A percentile compares a stretch with the other conserved stretches of the same genome.
Conservation (phyloP, 2,797 vertebrate species). For the Mus minutoides region DNA sequence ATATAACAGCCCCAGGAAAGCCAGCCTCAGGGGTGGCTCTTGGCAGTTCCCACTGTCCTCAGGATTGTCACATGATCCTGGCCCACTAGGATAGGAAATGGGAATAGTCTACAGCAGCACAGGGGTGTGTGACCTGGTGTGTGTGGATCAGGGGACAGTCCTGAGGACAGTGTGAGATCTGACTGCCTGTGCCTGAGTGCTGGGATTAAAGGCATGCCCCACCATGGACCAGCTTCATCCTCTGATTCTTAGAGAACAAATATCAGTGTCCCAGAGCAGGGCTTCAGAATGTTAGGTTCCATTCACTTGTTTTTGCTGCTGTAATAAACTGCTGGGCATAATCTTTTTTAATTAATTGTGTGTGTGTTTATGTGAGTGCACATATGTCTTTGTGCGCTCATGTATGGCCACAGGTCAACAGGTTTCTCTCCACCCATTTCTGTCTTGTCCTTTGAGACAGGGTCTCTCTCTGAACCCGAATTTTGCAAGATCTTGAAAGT, state of each 20-base stretch:
- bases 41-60: not conserved
- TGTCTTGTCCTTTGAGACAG: not conserved
- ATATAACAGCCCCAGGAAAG: rapidly evolving
- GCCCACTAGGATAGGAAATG: not conserved
- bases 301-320: not conserved
- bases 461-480: not conserved
- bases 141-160: too few relatives aligned
- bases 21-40: rapidly evolving
- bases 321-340: not conserved
- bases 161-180: not conserved
- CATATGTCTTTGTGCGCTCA: not conserved
- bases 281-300: not conserved
- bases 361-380: not conserved
- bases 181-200: not conserved
- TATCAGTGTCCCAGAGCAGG: not conserved
- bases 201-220: not conserved
- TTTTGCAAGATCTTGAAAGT: not conserved
- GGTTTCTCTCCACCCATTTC: not conserved
- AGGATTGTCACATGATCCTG: not conserved
- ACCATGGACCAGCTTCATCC: not conserved
- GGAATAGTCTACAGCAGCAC: too few relatives aligned
- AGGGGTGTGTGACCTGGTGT: not conserved
- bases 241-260: not conserved
- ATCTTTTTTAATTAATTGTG: not conserved
- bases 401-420: not conserved